These are phyloP conservation scores for Drosophila sproati DNA, from an alignment of 1,140 invertebrate genomes.

Conservation along the genomic window DNA sequence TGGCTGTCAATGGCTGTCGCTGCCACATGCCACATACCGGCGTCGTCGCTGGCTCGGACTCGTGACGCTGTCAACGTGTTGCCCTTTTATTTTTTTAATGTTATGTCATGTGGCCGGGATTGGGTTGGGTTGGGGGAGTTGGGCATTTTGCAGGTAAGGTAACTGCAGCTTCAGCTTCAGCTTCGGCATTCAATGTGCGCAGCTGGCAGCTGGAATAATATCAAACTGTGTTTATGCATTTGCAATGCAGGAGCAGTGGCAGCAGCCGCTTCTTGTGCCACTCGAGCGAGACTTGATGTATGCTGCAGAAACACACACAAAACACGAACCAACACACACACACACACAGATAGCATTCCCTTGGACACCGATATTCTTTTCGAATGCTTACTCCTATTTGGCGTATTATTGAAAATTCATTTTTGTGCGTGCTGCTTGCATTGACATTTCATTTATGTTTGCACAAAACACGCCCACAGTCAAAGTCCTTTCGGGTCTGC, in stretches of 20 bases:
- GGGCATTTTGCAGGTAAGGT: neutral
- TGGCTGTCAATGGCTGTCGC: constrained; percentile 34
- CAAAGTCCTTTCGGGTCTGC: constrained; percentile 44
- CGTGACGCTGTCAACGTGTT: constrained; percentile 4
- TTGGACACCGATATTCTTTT: constrained; percentile 11
- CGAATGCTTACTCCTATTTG: constrained; percentile 17
- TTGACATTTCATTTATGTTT: constrained; percentile 67
- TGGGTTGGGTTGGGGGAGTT: neutral
- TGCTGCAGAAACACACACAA: constrained; percentile 48
- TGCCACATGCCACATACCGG: constrained; percentile 10
- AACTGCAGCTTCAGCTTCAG: constrained; percentile 18
- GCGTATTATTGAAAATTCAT: constrained; percentile 57
- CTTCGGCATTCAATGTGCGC: constrained; percentile 65
- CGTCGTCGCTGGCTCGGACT: neutral
- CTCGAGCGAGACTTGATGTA: constrained; percentile 60
- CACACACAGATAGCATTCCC: neutral
- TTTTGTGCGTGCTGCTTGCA: constrained; percentile 64
- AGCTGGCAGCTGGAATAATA: constrained; percentile 78
- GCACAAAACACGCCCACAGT: constrained; percentile 34
- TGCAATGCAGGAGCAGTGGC: constrained; percentile 61
- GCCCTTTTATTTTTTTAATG: constrained; percentile 7
- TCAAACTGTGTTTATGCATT: constrained; percentile 82
- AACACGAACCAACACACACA: too few relatives aligned
- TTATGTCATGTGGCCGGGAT: constrained; percentile 30
- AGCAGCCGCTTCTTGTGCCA: constrained; percentile 22